phyloP scores from a whole-genome alignment of 37 sponge, comb jelly and placozoan genomes.

The Agelas oroides region DNA sequence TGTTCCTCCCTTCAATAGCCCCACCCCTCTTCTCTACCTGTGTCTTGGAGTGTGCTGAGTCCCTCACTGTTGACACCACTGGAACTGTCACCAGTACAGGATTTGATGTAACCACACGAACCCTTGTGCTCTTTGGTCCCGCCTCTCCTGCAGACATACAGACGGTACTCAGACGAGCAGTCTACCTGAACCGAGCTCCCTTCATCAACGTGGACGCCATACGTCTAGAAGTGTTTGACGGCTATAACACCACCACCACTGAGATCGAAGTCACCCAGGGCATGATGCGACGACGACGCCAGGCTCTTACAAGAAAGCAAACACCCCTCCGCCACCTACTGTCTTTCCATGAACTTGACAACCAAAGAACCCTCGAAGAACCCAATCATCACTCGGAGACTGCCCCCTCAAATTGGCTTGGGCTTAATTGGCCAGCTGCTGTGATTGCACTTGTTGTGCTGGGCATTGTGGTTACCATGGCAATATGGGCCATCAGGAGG shows the following conservation, averaged over 20 bases:
- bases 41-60: slow-evolving; percentile 57
- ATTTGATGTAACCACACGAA: slow-evolving; percentile 52
- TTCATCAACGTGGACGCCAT: slow-evolving; percentile 35
- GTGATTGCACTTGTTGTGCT: no score
- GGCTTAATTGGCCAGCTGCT: no score
- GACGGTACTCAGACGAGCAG: slow-evolving; percentile 43
- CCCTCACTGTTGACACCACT: slow-evolving; percentile 28
- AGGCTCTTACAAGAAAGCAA: background rate
- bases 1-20: slow-evolving; percentile 28
- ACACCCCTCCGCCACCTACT: background rate
- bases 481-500: no score
- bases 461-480: no score
- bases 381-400: no score
- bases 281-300: background rate
- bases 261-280: slow-evolving; percentile 34
- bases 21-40: slow-evolving; percentile 59
- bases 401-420: no score
- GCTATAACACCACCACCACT: slow-evolving; percentile 6
- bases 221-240: slow-evolving; percentile 49
- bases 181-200: slow-evolving; percentile 63
- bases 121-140: slow-evolving; percentile 30
- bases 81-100: background rate
- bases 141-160: slow-evolving; percentile 47
- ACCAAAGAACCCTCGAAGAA: no score
- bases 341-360: slow-evolving; percentile 1